Conservation (phyloP, 2,888 invertebrate species). For the Tribolium freemani region DNA sequence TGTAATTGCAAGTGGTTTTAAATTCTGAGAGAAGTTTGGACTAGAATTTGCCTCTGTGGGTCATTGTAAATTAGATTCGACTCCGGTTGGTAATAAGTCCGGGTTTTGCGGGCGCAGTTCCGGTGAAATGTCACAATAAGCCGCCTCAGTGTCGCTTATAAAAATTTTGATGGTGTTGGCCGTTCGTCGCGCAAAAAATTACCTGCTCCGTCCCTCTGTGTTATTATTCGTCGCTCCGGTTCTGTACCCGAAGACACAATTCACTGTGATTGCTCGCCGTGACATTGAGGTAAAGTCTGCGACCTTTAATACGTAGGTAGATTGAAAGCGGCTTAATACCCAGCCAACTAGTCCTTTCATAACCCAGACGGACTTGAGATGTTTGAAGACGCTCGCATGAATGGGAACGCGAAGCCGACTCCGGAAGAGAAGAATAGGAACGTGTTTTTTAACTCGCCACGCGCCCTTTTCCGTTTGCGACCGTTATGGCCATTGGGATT, state of each 20-base stretch:
- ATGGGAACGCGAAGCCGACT: constrained; percentile 10
- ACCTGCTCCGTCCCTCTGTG: constrained; percentile 20
- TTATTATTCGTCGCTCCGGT: constrained; percentile 19
- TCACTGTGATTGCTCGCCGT: constrained; percentile 50
- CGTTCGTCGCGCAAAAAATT: constrained; percentile 19
- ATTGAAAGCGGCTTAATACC: constrained; percentile 29
- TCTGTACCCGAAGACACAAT: constrained; percentile 19
- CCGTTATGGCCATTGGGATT: constrained; percentile 17
- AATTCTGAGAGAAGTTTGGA: too few relatives aligned
- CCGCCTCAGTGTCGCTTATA: not conserved
- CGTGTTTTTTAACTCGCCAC: constrained; percentile 36
- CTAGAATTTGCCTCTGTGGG: too few relatives aligned
- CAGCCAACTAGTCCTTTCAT: constrained; percentile 39
- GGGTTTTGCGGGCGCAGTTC: too few relatives aligned
- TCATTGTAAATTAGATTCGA: too few relatives aligned
- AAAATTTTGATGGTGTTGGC: not conserved
- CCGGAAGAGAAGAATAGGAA: constrained; percentile 39
- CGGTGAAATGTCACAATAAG: too few relatives aligned
- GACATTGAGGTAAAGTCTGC: constrained; percentile 55
- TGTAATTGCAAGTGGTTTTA: too few relatives aligned
- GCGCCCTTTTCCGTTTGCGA: constrained; percentile 36
- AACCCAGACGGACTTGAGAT: constrained; percentile 44
- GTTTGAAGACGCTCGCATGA: constrained; percentile 19
- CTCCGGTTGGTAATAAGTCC: too few relatives aligned
- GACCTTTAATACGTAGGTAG: constrained; percentile 46